Base-by-base conservation (phyloP, 92 coral and sea anemone species). In the Scolanthus callimorphus region DNA sequence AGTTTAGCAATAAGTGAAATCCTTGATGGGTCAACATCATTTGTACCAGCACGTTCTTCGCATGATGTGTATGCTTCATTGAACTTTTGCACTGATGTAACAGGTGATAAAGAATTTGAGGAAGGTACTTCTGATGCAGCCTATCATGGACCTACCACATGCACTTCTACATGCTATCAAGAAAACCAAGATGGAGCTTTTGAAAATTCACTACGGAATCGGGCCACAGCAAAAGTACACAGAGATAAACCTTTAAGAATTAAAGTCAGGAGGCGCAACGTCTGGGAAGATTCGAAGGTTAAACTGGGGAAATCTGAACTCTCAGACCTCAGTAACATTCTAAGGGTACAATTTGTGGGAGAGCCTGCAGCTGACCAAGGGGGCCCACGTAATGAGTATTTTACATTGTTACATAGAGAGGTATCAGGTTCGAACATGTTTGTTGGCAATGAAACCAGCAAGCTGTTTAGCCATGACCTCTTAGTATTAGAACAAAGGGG, bases 41-140 rank as follows among this genome's bases (percentile, higher is more conserved):
- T 21, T 56, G 53, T 24, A 37, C 55, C 78, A 51, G 47, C 24
- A 58, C 64, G 38, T 25, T 58, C 64, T 58, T 43, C 79, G 17
- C 79, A 72, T 25, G 45, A 53, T 38, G 51, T 72, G 15, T 72
- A 63, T 53, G 79, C 79, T 8, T 31, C 79, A 49, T 41, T 61
- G 27, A 59, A 72, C 39, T 72, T 72, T 62, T 72, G 71, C 39
- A 72, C 45, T 62, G 78, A 27, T 24, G 29, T 61, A 19, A 57
- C 37, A 26, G 51, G 59, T 25, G 48, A 62, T 62, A 57, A 26
- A 62, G 79, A 62, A 48, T 59, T 34, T 24, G 71, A 62, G 34
- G 71, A 72, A 25, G 43, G 13, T 39, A 51, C 34, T 43, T 31
- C 50, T 26, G 28, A 27, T 29, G 44, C 22, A 48, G 41, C 49